phyloP scores from a whole-genome alignment of 2,113 vertebrate species.

The Psittacus erithacus region DNA sequence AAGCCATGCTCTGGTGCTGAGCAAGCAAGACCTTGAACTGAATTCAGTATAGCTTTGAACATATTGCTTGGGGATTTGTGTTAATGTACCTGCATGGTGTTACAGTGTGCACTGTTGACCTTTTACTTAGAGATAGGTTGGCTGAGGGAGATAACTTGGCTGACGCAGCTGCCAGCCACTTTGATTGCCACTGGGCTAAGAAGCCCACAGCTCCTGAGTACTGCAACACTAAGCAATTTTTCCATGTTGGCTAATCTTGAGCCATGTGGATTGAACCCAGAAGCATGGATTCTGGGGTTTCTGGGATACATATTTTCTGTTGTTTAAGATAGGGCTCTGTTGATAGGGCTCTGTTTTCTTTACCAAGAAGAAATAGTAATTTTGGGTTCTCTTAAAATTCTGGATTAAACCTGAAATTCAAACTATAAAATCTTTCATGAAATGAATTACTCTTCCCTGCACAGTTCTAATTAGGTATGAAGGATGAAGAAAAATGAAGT shows the following conservation, averaged over 20 bases:
- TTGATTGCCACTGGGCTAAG: background rate
- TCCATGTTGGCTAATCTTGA: background rate
- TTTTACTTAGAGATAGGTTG: background rate
- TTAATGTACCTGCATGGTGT: background rate
- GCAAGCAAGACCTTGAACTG: background rate
- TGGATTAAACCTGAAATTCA: background rate
- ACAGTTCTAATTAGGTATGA: background rate
- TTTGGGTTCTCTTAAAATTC: background rate
- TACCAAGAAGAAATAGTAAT: background rate
- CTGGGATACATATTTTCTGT: too few species aligned
- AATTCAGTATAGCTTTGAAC: slow-evolving; percentile 1
- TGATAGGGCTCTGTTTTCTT: background rate
- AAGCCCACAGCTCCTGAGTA: background rate
- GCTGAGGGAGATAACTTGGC: background rate
- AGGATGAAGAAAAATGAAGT: background rate
- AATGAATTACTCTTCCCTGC: background rate
- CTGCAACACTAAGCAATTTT: background rate
- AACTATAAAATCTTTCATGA: background rate
- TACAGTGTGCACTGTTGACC: background rate
- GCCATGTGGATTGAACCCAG: background rate
- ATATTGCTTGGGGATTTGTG: background rate
- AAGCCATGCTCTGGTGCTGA: background rate
- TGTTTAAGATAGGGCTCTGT: background rate
- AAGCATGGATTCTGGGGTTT: background rate
- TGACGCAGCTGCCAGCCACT: background rate